Evolutionary conservation across 1,140 invertebrate genomes (phyloP).

Genomic region (Battus philenor): DNA sequence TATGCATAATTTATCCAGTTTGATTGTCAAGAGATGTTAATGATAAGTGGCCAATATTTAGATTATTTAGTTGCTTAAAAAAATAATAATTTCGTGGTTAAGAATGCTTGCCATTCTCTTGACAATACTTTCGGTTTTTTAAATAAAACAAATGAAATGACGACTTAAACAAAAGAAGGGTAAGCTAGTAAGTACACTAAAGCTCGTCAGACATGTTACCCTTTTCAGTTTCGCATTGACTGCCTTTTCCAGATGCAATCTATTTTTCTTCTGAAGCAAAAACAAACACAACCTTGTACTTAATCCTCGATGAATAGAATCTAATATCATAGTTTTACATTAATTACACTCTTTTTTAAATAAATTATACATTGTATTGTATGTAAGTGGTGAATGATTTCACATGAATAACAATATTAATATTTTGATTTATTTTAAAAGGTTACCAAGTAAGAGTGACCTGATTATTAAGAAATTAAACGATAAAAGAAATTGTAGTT

Average conservation of each 20-base stretch:
- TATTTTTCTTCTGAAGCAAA: slow-evolving; percentile 76
- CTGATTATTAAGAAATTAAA: no score
- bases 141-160: slow-evolving; percentile 41
- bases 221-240: slow-evolving; percentile 69
- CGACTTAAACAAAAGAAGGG: slow-evolving; percentile 56
- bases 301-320: not conserved
- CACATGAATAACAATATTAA: no score
- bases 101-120: slow-evolving; percentile 37
- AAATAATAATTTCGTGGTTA: no score
- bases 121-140: slow-evolving; percentile 30
- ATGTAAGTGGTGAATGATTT: no score
- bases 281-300: slow-evolving; percentile 63
- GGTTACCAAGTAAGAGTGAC: no score
- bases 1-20: slow-evolving; percentile 30
- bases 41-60: slow-evolving; percentile 32
- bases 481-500: no score
- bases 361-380: slow-evolving; percentile 7
- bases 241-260: slow-evolving; percentile 73
- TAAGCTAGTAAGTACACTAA: slow-evolving; percentile 66
- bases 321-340: no score
- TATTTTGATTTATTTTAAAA: no score
- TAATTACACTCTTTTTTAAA: slow-evolving; percentile 20
- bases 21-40: slow-evolving; percentile 23
- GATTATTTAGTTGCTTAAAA: no score
- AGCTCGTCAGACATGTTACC: slow-evolving; percentile 57